phyloP scores from a whole-genome alignment of 2,113 vertebrate species.

The Perccottus glenii region DNA sequence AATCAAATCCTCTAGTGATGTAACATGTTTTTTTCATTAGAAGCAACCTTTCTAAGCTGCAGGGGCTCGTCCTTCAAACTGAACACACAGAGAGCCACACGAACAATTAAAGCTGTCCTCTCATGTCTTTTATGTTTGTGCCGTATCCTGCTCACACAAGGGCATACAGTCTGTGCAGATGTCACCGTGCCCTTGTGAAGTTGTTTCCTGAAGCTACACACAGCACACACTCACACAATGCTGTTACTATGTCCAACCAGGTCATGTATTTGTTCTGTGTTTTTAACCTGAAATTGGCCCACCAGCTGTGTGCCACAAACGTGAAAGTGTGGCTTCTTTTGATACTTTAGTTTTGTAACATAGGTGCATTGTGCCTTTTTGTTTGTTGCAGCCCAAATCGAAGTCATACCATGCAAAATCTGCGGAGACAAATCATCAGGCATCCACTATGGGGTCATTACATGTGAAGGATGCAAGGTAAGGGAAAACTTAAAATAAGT shows the following conservation, averaged over 20 bases:
- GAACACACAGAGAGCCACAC: constrained; percentile 29
- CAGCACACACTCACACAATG: constrained; percentile 19
- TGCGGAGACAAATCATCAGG: constrained; percentile 99
- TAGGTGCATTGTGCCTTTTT: constrained; percentile 22
- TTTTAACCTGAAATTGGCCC: constrained; percentile 45
- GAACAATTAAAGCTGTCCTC: constrained; percentile 19
- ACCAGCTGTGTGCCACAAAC: constrained; percentile 20
- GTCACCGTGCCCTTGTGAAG: constrained; percentile 66
- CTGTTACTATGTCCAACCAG: constrained; percentile 15
- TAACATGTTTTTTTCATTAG: constrained; percentile 50
- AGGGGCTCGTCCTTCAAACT: constrained; percentile 51
- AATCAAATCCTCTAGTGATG: constrained; percentile 41
- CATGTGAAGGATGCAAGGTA: constrained; percentile 99
- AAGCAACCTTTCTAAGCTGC: constrained; percentile 39
- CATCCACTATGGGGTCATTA: constrained; percentile 99
- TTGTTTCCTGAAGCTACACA: constrained; percentile 26
- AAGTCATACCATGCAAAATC: constrained; percentile 99
- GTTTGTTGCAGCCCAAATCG: constrained; percentile 93
- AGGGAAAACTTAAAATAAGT: constrained; percentile 17
- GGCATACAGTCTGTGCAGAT: constrained; percentile 43
- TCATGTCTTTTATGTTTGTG: constrained; percentile 11
- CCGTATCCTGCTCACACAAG: constrained; percentile 24
- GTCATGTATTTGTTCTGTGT: constrained; percentile 14
- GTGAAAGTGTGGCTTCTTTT: constrained; percentile 2
- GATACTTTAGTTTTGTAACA: not conserved